These are phyloP conservation scores for Pterostichus niger DNA, from an alignment of 2,888 invertebrate genomes.

Conservation along the genomic window DNA sequence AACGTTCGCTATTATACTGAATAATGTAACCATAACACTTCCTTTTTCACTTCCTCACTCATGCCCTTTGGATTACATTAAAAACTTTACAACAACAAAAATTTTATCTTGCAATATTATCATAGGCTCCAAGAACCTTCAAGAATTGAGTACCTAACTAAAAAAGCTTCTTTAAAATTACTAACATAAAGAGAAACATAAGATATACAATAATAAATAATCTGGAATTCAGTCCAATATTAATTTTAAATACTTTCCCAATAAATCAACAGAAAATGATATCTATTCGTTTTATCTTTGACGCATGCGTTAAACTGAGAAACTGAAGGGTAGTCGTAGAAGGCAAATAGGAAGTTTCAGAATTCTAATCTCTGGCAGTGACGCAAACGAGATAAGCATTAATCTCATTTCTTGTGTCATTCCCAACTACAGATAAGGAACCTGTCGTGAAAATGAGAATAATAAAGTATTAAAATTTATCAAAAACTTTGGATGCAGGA, in stretches of 20 bases:
- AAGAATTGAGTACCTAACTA: too few relatives aligned
- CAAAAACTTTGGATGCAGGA: constrained; percentile 12
- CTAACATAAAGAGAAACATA: too few relatives aligned
- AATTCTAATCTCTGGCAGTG: constrained; percentile 63
- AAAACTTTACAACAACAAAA: too few relatives aligned
- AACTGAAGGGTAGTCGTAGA: constrained; percentile 5
- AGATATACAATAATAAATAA: too few relatives aligned
- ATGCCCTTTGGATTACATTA: not conserved
- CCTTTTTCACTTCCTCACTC: not conserved
- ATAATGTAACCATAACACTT: constrained; percentile 65
- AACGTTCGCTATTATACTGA: constrained; percentile 62
- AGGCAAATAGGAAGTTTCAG: constrained; percentile 34
- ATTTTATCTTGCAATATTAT: too few relatives aligned
- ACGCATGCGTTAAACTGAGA: constrained; percentile 29
- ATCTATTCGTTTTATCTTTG: constrained; percentile 22
- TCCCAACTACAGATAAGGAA: constrained; percentile 63
- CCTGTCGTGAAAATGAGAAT: constrained; percentile 56
- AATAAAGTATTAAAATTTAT: constrained; percentile 63
- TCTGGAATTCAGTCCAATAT: constrained; percentile 2
- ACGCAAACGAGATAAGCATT: constrained; percentile 65
- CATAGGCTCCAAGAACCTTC: too few relatives aligned
- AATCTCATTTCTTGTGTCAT: constrained; percentile 65
- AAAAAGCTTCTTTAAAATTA: too few relatives aligned
- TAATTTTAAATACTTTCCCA: constrained; percentile 38
- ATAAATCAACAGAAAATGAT: constrained; percentile 46